Evolutionary conservation across 2,888 invertebrate species (phyloP).

Genomic region (Thalpophila matura): DNA sequence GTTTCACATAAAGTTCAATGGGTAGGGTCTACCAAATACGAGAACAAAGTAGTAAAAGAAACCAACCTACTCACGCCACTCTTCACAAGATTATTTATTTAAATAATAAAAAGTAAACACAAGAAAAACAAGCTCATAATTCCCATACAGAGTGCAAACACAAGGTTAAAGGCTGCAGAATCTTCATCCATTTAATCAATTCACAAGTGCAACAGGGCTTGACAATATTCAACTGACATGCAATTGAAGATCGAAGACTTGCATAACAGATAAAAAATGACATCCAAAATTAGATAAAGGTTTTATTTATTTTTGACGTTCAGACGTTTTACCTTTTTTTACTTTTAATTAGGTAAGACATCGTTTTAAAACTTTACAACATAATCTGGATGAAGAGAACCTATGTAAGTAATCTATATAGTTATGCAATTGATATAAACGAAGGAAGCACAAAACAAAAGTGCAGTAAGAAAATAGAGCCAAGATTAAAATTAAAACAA

Average conservation of each 20-base stretch:
- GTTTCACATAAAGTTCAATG: too few relatives aligned
- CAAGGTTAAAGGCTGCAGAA: background rate
- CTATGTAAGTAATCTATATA: too few relatives aligned
- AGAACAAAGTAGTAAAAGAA: background rate
- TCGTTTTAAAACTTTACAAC: too few relatives aligned
- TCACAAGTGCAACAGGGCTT: background rate
- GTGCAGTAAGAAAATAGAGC: too few relatives aligned
- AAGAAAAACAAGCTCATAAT: background rate
- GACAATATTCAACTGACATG: background rate
- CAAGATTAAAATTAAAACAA: too few relatives aligned
- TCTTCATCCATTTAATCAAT: slow-evolving; percentile 28
- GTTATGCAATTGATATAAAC: too few relatives aligned
- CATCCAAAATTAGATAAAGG: background rate
- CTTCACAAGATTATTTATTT: background rate
- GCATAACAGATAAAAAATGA: background rate
- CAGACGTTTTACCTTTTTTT: too few relatives aligned
- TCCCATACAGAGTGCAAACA: background rate
- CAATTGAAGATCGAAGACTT: background rate
- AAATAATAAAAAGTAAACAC: slow-evolving; percentile 20
- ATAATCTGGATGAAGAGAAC: too few relatives aligned
- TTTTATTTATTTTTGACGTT: too few relatives aligned
- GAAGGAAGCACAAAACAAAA: too few relatives aligned
- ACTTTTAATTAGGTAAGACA: too few relatives aligned
- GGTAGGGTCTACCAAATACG: too few relatives aligned
- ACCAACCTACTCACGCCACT: background rate